phyloP scores from a whole-genome alignment of 2,888 invertebrate species.

The Torymus tubicola region DNA sequence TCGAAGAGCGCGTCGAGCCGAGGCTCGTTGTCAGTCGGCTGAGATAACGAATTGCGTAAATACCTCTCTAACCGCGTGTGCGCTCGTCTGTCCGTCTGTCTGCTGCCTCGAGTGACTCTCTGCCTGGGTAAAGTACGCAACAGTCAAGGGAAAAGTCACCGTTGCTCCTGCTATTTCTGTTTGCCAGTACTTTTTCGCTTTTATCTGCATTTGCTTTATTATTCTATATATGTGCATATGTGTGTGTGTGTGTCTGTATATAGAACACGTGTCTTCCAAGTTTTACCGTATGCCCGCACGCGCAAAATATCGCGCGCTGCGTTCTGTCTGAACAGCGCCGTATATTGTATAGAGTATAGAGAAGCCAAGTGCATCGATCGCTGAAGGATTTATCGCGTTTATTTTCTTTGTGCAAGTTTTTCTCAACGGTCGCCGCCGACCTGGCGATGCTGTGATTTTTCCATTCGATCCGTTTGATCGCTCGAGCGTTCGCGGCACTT shows the following conservation, averaged over 20 bases:
- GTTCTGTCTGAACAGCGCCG: no score
- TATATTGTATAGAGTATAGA: no score
- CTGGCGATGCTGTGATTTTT: slow-evolving; percentile 1
- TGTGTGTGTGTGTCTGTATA: no score
- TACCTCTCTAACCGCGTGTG: slow-evolving; percentile 9
- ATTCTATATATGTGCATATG: no score
- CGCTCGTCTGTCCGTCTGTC: no score
- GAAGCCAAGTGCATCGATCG: no score
- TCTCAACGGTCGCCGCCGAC: no score
- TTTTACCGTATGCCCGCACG: neutral
- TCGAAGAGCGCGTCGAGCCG: neutral
- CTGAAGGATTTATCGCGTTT: slow-evolving; percentile 40
- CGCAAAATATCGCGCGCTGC: neutral
- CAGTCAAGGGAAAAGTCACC: no score
- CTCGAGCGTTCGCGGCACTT: slow-evolving; percentile 16
- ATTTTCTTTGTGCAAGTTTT: slow-evolving; percentile 25
- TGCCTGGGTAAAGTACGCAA: no score
- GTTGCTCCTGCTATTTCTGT: no score
- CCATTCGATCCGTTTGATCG: slow-evolving; percentile 43
- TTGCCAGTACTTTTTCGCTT: slow-evolving; percentile 26
- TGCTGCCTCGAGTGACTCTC: no score
- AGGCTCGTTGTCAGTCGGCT: slow-evolving; percentile 31
- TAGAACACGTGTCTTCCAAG: neutral
- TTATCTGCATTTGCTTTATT: neutral
- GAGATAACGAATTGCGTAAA: slow-evolving; percentile 50